These are phyloP conservation scores for Hedychridium roseum DNA, from an alignment of 2,888 invertebrate species.

Conservation along the genomic window DNA sequence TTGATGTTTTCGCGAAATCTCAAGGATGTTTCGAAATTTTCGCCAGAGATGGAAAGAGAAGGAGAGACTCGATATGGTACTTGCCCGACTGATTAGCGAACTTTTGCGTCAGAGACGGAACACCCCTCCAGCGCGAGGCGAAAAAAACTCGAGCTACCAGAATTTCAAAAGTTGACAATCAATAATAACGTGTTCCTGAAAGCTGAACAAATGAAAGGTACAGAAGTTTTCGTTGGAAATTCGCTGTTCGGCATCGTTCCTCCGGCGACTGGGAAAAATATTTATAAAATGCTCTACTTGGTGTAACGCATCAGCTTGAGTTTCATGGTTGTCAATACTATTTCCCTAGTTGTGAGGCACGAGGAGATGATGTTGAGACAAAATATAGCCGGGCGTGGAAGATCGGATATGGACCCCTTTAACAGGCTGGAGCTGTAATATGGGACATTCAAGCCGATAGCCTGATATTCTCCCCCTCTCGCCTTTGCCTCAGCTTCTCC, in stretches of 20 bases:
- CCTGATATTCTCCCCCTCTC: slow-evolving; percentile 38
- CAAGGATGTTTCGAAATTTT: slow-evolving; percentile 7
- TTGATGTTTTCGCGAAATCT: slow-evolving; percentile 6
- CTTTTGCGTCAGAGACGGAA: slow-evolving; percentile 9
- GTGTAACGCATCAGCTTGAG: slow-evolving; percentile 1
- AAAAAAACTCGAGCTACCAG: background rate
- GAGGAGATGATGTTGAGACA: slow-evolving; percentile 14
- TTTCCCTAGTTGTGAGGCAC: slow-evolving; percentile 7
- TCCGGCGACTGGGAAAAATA: too few relatives aligned
- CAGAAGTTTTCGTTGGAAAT: too few relatives aligned
- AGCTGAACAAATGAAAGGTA: background rate
- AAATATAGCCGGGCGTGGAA: slow-evolving; percentile 28
- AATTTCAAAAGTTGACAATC: background rate
- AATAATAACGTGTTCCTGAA: background rate
- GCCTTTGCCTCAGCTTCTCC: background rate
- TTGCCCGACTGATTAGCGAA: too few relatives aligned
- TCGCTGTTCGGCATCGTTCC: too few relatives aligned
- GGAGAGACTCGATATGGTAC: background rate
- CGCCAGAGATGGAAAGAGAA: background rate
- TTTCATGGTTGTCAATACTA: slow-evolving; percentile 10
- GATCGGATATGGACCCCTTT: slow-evolving; percentile 55
- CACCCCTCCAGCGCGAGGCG: background rate
- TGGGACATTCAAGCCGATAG: slow-evolving; percentile 60
- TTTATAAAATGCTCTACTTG: slow-evolving; percentile 11
- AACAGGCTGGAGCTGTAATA: slow-evolving; percentile 54